phyloP scores from a whole-genome alignment of 1,140 invertebrate species.

The Neelides sp. region DNA sequence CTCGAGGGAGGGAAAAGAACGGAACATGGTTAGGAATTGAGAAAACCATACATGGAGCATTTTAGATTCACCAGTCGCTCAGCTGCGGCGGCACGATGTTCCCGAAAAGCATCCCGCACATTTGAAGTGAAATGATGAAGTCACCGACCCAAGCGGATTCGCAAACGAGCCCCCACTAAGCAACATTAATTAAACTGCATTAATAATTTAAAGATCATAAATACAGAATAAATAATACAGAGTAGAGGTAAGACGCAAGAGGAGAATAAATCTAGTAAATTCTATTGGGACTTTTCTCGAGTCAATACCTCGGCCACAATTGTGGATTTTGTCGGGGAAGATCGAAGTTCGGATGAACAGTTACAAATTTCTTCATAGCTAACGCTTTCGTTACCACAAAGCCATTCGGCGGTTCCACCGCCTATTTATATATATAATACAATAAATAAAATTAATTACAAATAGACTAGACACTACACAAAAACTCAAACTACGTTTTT shows the following conservation, averaged over 20 bases:
- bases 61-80: constrained; percentile 21
- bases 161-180: constrained; percentile 24
- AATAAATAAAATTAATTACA: too few relatives aligned
- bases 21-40: neutral
- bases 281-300: neutral
- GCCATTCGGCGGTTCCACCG: too few relatives aligned
- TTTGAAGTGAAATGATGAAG: constrained; percentile 20
- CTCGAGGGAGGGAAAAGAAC: neutral
- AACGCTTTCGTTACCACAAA: too few relatives aligned
- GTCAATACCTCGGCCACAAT: constrained; percentile 10
- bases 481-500: too few relatives aligned
- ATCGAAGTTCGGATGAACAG: neutral
- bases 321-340: neutral
- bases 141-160: constrained; percentile 17
- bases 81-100: constrained; percentile 20
- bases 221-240: neutral
- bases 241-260: too few relatives aligned
- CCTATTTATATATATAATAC: too few relatives aligned
- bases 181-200: neutral
- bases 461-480: too few relatives aligned
- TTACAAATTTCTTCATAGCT: too few relatives aligned
- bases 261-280: neutral
- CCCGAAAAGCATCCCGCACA: constrained; percentile 26
- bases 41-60: neutral
- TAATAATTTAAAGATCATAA: neutral